A percentile compares a stretch with the other conserved stretches of the same genome.
phyloP scores from a whole-genome alignment of 2,888 invertebrate species.

The Crossocerus cetratus region DNA sequence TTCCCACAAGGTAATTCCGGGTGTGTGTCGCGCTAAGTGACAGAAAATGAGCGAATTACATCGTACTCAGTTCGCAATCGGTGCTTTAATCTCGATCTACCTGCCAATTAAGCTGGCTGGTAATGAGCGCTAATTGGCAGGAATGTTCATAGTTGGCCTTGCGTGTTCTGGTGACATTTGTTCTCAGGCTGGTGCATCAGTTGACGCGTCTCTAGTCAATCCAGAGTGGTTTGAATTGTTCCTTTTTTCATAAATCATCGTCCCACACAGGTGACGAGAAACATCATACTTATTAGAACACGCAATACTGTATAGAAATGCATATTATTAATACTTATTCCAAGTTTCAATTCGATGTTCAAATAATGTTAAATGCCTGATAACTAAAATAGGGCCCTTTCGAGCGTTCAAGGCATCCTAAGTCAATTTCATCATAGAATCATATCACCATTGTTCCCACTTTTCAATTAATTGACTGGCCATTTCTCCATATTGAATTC shows the following conservation, averaged over 20 bases:
- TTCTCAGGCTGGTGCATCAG: neutral
- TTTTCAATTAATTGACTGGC: too few species aligned
- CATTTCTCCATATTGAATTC: too few species aligned
- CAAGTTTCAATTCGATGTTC: too few species aligned
- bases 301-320: neutral
- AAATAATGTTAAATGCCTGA: neutral
- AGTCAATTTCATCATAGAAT: too few species aligned
- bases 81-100: conserved; percentile 35
- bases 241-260: too few species aligned
- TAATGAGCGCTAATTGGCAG: conserved; percentile 43
- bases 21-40: conserved; percentile 2
- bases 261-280: too few species aligned
- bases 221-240: too few species aligned
- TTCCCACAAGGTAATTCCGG: neutral
- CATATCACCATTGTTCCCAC: too few species aligned
- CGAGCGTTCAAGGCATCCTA: too few species aligned
- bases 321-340: too few species aligned
- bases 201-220: too few species aligned
- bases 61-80: conserved; percentile 17
- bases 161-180: conserved; percentile 36
- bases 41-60: conserved; percentile 21
- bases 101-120: conserved; percentile 36
- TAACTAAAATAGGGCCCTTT: neutral
- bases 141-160: conserved; percentile 35
- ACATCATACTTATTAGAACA: neutral